Evolutionary conservation across 2,888 invertebrate genomes (phyloP).

Genomic region (Folsomia manolachei): DNA sequence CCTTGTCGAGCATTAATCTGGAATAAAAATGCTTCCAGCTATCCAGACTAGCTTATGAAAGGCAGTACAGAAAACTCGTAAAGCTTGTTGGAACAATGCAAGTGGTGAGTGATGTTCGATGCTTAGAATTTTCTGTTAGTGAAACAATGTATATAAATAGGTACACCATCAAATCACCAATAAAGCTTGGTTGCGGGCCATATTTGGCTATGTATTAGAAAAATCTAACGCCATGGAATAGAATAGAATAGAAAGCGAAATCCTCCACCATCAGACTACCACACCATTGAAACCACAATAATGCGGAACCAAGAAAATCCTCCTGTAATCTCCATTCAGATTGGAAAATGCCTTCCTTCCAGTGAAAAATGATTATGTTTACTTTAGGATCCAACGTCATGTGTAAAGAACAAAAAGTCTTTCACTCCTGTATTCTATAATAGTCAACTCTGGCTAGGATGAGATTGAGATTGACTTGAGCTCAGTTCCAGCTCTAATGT

Average conservation of each 20-base stretch:
- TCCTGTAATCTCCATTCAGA: conserved; percentile 21
- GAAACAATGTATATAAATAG: background rate
- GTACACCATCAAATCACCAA: no score
- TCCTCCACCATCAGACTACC: background rate
- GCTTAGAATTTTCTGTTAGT: background rate
- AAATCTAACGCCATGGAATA: no score
- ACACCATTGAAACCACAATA: background rate
- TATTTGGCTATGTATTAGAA: no score
- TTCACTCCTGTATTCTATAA: background rate
- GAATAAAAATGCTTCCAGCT: background rate
- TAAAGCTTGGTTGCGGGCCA: background rate
- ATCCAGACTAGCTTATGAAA: background rate
- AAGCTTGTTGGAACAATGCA: background rate
- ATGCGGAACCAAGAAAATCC: conserved; percentile 5
- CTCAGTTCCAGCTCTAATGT: background rate
- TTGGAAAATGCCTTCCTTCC: conserved; percentile 24
- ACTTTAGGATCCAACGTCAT: conserved; percentile 15
- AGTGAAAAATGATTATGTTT: conserved; percentile 25
- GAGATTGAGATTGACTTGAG: background rate
- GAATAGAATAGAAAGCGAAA: background rate
- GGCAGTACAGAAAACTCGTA: background rate
- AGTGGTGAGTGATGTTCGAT: conserved; percentile 8
- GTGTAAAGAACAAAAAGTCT: conserved; percentile 20
- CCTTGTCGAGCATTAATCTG: conserved; percentile 10
- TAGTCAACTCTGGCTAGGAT: background rate